Conservation (phyloP, 2,888 invertebrate species). For the Caenorhabditis becei region DNA sequence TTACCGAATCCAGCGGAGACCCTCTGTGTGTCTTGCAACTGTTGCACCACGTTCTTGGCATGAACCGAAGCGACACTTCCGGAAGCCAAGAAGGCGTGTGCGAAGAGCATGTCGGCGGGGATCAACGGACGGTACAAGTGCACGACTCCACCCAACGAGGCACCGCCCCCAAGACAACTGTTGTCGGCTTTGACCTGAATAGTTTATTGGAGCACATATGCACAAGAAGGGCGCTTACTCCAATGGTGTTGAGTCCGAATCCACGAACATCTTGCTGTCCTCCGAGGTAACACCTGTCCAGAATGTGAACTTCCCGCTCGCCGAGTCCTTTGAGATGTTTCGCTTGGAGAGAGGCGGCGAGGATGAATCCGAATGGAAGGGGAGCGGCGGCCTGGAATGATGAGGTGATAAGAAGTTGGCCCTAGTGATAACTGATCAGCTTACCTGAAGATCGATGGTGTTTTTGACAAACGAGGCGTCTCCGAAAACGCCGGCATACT, state of each 20-base stretch:
- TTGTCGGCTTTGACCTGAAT: constrained; percentile 87
- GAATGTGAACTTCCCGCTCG: constrained; percentile 75
- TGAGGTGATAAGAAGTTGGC: neutral
- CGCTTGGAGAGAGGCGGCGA: constrained; percentile 72
- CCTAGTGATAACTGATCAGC: no score
- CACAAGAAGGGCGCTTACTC: constrained; percentile 53
- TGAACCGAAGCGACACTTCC: constrained; percentile 76
- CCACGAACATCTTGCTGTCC: constrained; percentile 93
- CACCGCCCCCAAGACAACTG: constrained; percentile 84
- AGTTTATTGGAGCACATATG: neutral
- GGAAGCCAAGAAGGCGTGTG: constrained; percentile 91
- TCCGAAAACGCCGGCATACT: constrained; percentile 93
- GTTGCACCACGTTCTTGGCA: constrained; percentile 69
- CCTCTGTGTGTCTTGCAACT: constrained; percentile 82
- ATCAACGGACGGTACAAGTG: constrained; percentile 91
- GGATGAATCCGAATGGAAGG: constrained; percentile 84
- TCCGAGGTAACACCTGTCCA: constrained; percentile 88
- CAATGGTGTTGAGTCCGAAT: constrained; percentile 86
- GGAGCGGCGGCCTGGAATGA: constrained; percentile 86
- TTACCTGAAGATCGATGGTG: constrained; percentile 85
- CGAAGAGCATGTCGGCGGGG: constrained; percentile 87
- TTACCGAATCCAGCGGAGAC: constrained; percentile 86
- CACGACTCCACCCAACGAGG: constrained; percentile 91
- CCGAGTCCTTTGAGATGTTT: constrained; percentile 67
- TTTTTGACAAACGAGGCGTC: constrained; percentile 92